Conservation (phyloP, 2,888 invertebrate species). For the Drosophila ustulata region DNA sequence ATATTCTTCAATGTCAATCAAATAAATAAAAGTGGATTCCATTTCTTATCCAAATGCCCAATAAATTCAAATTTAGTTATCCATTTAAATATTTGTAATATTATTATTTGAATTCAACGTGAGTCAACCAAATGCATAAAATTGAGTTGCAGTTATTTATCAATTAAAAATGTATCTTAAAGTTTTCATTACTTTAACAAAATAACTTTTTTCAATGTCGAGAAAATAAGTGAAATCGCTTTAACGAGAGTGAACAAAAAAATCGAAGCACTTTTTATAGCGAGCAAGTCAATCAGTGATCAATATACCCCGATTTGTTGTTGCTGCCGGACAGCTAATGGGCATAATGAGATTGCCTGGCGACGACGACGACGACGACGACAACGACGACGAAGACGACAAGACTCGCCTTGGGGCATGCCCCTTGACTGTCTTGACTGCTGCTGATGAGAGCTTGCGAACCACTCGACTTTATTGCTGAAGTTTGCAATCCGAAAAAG, state of each 20-base stretch:
- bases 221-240: too few relatives aligned
- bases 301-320: conserved; percentile 7
- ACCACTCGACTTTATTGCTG: conserved; percentile 56
- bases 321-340: not conserved
- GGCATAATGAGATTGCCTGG: conserved; percentile 20
- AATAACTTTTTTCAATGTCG: too few relatives aligned
- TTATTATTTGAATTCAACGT: too few relatives aligned
- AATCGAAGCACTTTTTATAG: not conserved
- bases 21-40: too few relatives aligned
- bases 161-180: too few relatives aligned
- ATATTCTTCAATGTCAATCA: too few relatives aligned
- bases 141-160: too few relatives aligned
- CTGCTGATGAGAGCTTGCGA: conserved; percentile 20
- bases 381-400: not conserved
- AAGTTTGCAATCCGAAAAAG: conserved; percentile 48
- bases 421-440: not conserved
- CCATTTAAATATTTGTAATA: too few relatives aligned
- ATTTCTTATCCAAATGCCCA: too few relatives aligned
- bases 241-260: not conserved
- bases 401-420: conserved; percentile 10
- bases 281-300: conserved; percentile 1
- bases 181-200: too few relatives aligned
- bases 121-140: too few relatives aligned
- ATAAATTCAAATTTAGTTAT: too few relatives aligned
- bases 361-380: not conserved